A percentile compares a stretch with the other conserved stretches of the same genome.
Conservation (phyloP, 2,888 invertebrate genomes). For the Brenthis hecate region DNA sequence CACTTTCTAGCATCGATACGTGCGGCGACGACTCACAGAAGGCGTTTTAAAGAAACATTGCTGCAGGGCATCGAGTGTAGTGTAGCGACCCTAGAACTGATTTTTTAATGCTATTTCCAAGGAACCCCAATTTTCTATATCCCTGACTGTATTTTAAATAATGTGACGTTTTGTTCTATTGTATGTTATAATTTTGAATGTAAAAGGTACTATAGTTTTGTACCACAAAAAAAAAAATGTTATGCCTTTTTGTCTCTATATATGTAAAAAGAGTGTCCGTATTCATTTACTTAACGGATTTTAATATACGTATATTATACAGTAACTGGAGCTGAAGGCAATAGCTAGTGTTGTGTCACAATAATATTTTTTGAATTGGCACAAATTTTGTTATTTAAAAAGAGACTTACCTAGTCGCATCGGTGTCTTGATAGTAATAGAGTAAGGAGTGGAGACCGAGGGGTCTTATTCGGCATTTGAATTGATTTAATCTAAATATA, state of each 20-base stretch:
- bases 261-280: neutral
- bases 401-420: slow-evolving; percentile 9
- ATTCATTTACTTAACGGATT: too few relatives aligned
- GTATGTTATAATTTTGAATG: neutral
- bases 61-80: neutral
- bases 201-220: neutral
- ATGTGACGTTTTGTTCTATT: neutral
- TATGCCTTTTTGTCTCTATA: neutral
- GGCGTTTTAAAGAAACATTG: neutral
- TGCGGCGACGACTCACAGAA: neutral
- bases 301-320: slow-evolving; percentile 3
- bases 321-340: neutral
- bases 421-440: slow-evolving; percentile 16
- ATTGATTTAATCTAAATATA: slow-evolving; percentile 24
- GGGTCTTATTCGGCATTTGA: slow-evolving; percentile 11
- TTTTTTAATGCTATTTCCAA: slow-evolving; percentile 21
- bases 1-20: neutral
- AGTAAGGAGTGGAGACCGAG: neutral
- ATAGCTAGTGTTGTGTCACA: slow-evolving; percentile 1
- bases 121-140: slow-evolving; percentile 26
- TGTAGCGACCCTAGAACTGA: slow-evolving; percentile 11
- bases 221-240: too few relatives aligned
- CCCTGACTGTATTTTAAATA: neutral
- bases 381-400: slow-evolving; percentile 20
- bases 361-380: slow-evolving; percentile 12